Percentiles rank a stretch among this genome's conserved stretches.
Conservation (phyloP, 2,888 invertebrate species). For the Oscheius myriophilus region DNA sequence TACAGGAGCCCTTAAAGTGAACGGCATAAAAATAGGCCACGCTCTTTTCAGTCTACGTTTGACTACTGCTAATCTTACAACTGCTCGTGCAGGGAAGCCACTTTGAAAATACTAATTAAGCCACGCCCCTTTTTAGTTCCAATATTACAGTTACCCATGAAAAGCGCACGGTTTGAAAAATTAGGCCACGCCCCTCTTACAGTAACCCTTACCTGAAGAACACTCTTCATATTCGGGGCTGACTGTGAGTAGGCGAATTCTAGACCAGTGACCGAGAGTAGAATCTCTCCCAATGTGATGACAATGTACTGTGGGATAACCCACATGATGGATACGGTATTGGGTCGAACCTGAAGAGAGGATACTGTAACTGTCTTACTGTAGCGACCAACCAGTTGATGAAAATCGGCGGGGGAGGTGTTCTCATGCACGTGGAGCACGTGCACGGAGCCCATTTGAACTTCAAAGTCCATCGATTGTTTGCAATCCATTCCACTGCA, state of each 20-base stretch:
- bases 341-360: conserved; percentile 52
- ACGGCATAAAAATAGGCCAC: too few relatives aligned
- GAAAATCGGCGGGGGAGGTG: conserved; percentile 36
- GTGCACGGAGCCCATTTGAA: conserved; percentile 50
- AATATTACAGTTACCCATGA: too few relatives aligned
- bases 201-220: conserved; percentile 75
- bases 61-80: too few relatives aligned
- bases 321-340: conserved; percentile 71
- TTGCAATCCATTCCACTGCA: conserved; percentile 46
- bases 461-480: conserved; percentile 28
- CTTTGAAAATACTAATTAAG: too few relatives aligned
- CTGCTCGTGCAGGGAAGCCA: too few relatives aligned
- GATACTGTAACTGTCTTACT: not conserved
- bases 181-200: not conserved
- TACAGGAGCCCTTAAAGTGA: too few relatives aligned
- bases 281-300: conserved; percentile 89
- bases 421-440: conserved; percentile 46
- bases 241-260: conserved; percentile 92
- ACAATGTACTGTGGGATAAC: conserved; percentile 90
- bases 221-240: conserved; percentile 90
- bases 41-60: too few relatives aligned
- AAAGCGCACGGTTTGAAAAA: too few relatives aligned
- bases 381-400: conserved; percentile 33
- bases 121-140: too few relatives aligned
- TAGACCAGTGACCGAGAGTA: conserved; percentile 93